phyloP scores from a whole-genome alignment of 2,888 invertebrate genomes.

The Caenorhabditis sp. region DNA sequence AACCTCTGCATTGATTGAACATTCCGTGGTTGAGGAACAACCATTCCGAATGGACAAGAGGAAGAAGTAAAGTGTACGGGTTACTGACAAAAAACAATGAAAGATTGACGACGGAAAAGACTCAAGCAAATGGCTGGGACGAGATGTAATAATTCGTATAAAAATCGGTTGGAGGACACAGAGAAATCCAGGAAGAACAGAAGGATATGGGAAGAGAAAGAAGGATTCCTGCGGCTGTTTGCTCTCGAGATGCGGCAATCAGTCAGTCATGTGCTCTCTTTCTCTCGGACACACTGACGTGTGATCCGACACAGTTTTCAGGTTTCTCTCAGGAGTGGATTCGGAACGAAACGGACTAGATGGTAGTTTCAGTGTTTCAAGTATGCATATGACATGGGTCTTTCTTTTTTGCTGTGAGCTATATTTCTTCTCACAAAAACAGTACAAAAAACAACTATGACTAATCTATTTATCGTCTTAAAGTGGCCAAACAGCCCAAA shows the following conservation, averaged over 20 bases:
- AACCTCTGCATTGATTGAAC: conserved; percentile 39
- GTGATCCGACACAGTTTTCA: conserved; percentile 47
- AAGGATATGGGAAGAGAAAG: conserved; percentile 1
- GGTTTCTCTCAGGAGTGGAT: conserved; percentile 40
- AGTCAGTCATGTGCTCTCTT: conserved; percentile 58
- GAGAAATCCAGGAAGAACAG: conserved; percentile 33
- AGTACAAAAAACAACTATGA: not conserved
- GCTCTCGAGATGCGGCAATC: conserved; percentile 52
- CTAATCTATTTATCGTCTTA: conserved; percentile 1
- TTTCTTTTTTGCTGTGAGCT: no score
- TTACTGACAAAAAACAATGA: conserved; percentile 42
- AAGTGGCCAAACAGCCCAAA: not conserved
- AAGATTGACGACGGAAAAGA: conserved; percentile 21
- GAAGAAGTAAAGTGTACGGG: conserved; percentile 5
- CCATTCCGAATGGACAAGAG: conserved; percentile 33
- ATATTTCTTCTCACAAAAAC: no score
- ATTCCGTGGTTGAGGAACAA: conserved; percentile 19
- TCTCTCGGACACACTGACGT: conserved; percentile 34
- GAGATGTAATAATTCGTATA: conserved; percentile 56
- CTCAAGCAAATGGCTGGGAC: not conserved
- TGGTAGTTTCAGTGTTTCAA: not conserved
- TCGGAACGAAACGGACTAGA: not conserved
- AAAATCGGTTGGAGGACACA: conserved; percentile 41
- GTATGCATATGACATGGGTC: not conserved
- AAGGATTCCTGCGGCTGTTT: conserved; percentile 39